phyloP scores from a whole-genome alignment of 2,113 vertebrate species.

The Sphaerodactylus townsendi region DNA sequence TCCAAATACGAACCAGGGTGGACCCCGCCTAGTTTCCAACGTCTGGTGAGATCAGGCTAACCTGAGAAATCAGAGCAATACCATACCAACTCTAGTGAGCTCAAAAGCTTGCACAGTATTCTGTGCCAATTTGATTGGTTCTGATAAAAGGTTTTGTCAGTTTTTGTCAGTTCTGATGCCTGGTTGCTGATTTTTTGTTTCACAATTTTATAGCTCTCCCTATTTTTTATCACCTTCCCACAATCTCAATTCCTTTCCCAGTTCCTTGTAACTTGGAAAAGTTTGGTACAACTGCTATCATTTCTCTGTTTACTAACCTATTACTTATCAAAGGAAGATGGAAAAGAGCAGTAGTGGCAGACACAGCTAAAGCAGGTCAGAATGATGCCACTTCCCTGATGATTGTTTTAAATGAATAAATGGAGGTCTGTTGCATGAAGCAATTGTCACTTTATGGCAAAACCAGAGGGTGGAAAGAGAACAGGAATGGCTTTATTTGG shows the following conservation, averaged over 20 bases:
- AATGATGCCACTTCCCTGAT: neutral
- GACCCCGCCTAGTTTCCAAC: no score
- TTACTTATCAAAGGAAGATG: neutral
- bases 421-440: neutral
- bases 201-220: neutral
- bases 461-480: neutral
- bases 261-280: neutral
- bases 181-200: no score
- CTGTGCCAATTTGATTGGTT: no score
- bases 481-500: neutral
- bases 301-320: neutral
- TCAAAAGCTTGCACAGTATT: no score
- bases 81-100: no score
- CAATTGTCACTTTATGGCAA: neutral
- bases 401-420: neutral
- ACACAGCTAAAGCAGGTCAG: neutral
- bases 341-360: neutral
- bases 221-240: neutral
- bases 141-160: no score
- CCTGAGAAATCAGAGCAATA: no score
- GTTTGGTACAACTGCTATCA: neutral
- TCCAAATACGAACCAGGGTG: no score
- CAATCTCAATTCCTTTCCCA: neutral
- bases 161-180: no score
- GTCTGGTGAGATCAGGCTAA: no score